Evolutionary conservation across 2,113 vertebrate genomes (phyloP).

Genomic region (Catharus minimus): DNA sequence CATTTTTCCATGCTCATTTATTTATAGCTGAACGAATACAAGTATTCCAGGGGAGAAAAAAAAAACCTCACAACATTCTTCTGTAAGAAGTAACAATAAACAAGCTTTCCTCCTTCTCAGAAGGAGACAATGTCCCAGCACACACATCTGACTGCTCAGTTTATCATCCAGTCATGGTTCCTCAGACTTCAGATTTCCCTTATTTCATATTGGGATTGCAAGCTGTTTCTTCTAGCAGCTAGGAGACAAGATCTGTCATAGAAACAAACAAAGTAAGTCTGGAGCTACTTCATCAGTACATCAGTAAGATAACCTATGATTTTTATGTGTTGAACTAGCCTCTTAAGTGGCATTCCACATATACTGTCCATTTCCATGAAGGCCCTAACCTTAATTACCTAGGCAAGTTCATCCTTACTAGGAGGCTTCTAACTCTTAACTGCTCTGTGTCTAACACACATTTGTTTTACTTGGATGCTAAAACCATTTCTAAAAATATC

Average conservation of each 20-base stretch:
- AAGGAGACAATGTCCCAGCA: conserved; percentile 36
- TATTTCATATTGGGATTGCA: not conserved
- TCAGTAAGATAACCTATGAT: not conserved
- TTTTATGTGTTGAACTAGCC: not conserved
- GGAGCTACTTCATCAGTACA: not conserved
- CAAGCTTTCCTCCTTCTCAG: conserved; percentile 55
- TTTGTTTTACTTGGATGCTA: not conserved
- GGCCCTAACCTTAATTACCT: not conserved
- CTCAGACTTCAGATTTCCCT: not conserved
- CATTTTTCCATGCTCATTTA: not conserved
- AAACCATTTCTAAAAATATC: not conserved
- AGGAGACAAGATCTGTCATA: not conserved
- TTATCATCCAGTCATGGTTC: not conserved
- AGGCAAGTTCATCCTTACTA: not conserved
- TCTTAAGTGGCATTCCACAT: not conserved
- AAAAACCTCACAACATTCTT: conserved; percentile 32
- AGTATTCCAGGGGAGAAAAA: not conserved
- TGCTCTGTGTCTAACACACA: not conserved
- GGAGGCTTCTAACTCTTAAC: not conserved
- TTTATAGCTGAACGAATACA: conserved; percentile 48
- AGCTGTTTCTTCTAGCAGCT: not conserved
- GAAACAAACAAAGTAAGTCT: not conserved
- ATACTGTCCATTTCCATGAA: not conserved
- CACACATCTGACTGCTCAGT: not conserved
- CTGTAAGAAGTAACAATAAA: conserved; percentile 68